These are phyloP conservation scores for Camponotus pennsylvanicus DNA, from an alignment of 1,140 invertebrate genomes.

Conservation along the genomic window DNA sequence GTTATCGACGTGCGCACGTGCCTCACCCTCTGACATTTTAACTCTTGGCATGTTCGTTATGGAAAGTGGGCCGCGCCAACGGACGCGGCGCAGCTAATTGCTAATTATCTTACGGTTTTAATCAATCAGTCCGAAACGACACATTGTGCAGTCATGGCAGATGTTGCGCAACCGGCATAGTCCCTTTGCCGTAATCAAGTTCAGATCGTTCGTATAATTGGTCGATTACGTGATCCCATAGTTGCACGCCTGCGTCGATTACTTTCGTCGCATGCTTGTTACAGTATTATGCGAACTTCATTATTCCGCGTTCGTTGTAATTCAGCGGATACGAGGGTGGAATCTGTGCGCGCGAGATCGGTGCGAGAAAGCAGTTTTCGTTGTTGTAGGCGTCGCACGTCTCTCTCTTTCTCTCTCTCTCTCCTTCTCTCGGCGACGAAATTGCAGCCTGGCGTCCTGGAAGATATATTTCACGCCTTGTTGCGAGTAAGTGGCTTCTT, in stretches of 20 bases:
- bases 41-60: constrained; percentile 66
- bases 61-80: constrained; percentile 33
- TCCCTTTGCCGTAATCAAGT: constrained; percentile 35
- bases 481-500: constrained; percentile 58
- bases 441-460: constrained; percentile 38
- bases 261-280: constrained; percentile 20
- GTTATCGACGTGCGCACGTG: constrained; percentile 70
- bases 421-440: neutral
- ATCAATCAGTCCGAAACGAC: constrained; percentile 63
- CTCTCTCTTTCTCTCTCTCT: neutral
- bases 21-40: constrained; percentile 75
- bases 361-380: constrained; percentile 16
- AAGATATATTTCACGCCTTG: constrained; percentile 58
- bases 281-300: constrained; percentile 46
- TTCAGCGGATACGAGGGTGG: constrained; percentile 19
- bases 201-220: constrained; percentile 42
- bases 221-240: constrained; percentile 37
- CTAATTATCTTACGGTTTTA: constrained; percentile 72
- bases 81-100: constrained; percentile 62
- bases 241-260: neutral
- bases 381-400: constrained; percentile 8
- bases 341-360: constrained; percentile 32
- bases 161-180: neutral
- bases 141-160: constrained; percentile 25
- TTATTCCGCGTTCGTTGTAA: constrained; percentile 39